Percentiles rank a stretch among this genome's conserved stretches.
Evolutionary conservation across 2,113 vertebrate genomes (phyloP).

Genomic region (Oncorhynchus keta): DNA sequence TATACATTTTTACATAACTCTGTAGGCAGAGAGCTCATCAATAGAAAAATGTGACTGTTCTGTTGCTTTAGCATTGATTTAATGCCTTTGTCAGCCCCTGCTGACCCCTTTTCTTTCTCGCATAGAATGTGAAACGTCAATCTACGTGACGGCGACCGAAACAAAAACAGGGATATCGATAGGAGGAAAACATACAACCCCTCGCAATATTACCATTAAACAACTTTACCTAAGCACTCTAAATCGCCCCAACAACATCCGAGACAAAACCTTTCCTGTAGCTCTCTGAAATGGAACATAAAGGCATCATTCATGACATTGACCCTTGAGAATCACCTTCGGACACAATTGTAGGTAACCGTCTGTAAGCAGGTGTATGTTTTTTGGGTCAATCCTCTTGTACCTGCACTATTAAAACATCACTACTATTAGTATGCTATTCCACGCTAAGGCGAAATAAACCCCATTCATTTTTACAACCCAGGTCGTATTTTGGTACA

Average conservation of each 20-base stretch:
- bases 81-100: too few species aligned
- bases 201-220: too few species aligned
- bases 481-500: not conserved
- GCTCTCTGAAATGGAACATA: too few species aligned
- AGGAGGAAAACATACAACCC: too few species aligned
- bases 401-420: not conserved
- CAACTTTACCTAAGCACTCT: too few species aligned
- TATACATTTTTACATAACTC: conserved; percentile 3
- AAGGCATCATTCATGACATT: too few species aligned
- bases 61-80: not conserved
- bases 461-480: not conserved
- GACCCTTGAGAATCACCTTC: too few species aligned
- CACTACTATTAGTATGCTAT: not conserved
- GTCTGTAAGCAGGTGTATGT: too few species aligned
- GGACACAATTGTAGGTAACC: too few species aligned
- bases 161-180: not conserved
- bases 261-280: too few species aligned
- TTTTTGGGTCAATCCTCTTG: not conserved
- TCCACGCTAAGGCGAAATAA: not conserved
- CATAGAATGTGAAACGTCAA: not conserved
- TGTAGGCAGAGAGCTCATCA: not conserved
- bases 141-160: not conserved
- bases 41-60: not conserved
- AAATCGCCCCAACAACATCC: too few species aligned
- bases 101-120: not conserved